phyloP scores from a whole-genome alignment of 1,140 invertebrate genomes.

The Pseudomyrmex cubaensis region DNA sequence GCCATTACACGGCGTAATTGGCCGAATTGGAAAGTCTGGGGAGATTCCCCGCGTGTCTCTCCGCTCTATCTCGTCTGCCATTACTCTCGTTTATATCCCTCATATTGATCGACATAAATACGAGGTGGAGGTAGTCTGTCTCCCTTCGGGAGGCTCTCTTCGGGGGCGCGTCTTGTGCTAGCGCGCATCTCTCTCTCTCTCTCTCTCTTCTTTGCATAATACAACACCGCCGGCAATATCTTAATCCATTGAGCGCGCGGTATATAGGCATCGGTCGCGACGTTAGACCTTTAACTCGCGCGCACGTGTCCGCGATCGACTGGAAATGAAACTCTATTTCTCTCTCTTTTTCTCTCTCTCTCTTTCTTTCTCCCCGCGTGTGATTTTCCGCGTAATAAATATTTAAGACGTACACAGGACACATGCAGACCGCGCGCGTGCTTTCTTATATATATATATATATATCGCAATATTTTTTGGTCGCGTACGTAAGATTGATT shows the following conservation, averaged over 20 bases:
- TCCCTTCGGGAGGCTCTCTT: constrained; percentile 28
- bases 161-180: constrained; percentile 26
- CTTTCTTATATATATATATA: not conserved
- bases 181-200: not conserved
- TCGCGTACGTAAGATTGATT: not conserved
- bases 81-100: constrained; percentile 70
- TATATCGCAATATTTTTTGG: too few relatives aligned
- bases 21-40: constrained; percentile 76
- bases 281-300: too few relatives aligned
- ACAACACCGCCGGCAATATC: constrained; percentile 7
- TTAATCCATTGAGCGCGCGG: constrained; percentile 20
- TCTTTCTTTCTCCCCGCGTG: too few relatives aligned
- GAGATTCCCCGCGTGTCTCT: constrained; percentile 42
- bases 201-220: constrained; percentile 25
- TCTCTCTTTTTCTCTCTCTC: too few relatives aligned
- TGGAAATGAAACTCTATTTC: too few relatives aligned
- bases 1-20: constrained; percentile 75
- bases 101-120: constrained; percentile 76
- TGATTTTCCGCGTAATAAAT: too few relatives aligned
- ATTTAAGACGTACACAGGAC: too few relatives aligned
- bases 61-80: constrained; percentile 57
- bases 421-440: not conserved
- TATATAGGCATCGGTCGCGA: not conserved
- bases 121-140: constrained; percentile 27
- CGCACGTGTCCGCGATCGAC: too few relatives aligned